Evolutionary conservation across 2,888 invertebrate genomes (phyloP), one percentile per base, ranked within the genome.

Genomic region (Molorchus minor): DNA sequence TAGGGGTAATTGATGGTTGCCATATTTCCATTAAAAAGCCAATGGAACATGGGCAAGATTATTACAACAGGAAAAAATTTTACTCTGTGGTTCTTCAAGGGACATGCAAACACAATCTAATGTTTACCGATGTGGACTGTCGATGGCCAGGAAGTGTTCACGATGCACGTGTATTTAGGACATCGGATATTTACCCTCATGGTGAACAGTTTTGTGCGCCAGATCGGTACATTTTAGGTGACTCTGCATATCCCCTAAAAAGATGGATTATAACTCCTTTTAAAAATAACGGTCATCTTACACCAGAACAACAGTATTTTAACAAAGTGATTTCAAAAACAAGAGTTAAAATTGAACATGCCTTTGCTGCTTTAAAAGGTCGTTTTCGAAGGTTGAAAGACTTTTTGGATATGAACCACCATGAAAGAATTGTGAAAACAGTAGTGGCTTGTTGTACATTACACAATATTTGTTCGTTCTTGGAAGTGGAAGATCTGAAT

Each of bases 271-370:
- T 46, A 12, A 25, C 46, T 16, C 46, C 46, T 30, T 30, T 12
- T n/a, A 30, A 12, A 12, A 30, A 30, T 30, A 30, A 30, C 5
- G 30, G 2, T 12, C 30, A 30, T 30, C 5, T 30, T 30, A 30
- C 2, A 30, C 30, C 30, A 30, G 15, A 38, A 38, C n/a, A n/a
- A n/a, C n/a, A n/a, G n/a, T n/a, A n/a, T n/a, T n/a, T 36, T 21
- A 25, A 25, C 21, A 25, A 51, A 25, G 38, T 36, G 25, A 12
- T 25, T 12, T 20, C 51, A 38, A 38, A 51, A 38, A 51, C 51
- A 10, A 36, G 36, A 51, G 51, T 38, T 10, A 51, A 38, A 40
- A 40, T 51, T 25, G 51, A 51, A 38, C 29, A 40, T 15, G 51
- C 51, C 2, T 51, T 40, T 51, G 40, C 25, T 15, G 21, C 13